Evolutionary conservation across 2,888 invertebrate species (phyloP).

Genomic region (Oscheius sp.): DNA sequence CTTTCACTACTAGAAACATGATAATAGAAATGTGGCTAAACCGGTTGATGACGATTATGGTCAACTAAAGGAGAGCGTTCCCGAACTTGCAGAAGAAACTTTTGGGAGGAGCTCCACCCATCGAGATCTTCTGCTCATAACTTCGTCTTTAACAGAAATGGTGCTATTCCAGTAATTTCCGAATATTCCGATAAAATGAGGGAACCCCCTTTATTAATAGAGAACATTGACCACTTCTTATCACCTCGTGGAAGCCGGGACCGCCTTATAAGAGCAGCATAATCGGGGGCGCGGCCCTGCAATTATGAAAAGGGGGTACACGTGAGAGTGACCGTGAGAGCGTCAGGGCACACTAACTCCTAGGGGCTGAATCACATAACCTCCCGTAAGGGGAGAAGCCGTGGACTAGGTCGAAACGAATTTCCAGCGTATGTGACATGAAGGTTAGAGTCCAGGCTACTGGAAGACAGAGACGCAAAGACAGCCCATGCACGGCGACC

Average conservation of each 20-base stretch:
- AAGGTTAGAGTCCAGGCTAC: conserved; percentile 35
- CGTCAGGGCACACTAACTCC: conserved; percentile 3
- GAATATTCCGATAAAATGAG: too few species aligned
- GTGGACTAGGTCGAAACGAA: conserved; percentile 40
- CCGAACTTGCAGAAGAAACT: background rate
- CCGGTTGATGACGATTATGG: conserved; percentile 18
- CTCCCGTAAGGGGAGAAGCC: conserved; percentile 35
- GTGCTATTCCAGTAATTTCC: too few species aligned
- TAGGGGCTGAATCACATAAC: conserved; percentile 26
- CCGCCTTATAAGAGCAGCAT: conserved; percentile 20
- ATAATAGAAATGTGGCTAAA: background rate
- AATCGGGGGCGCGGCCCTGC: conserved; percentile 19
- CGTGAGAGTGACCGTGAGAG: conserved; percentile 11
- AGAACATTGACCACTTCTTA: conserved; percentile 26
- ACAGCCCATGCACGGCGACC: conserved; percentile 35
- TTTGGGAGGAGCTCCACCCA: background rate
- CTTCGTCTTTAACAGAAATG: too few species aligned
- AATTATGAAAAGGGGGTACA: conserved; percentile 14
- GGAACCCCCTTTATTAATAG: background rate
- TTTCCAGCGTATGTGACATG: conserved; percentile 40
- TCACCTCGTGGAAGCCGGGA: conserved; percentile 14
- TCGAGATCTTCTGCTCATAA: background rate
- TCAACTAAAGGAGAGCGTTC: background rate
- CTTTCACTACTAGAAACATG: conserved; percentile 17
- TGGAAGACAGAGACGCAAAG: conserved; percentile 31